Base-by-base conservation (phyloP, 2,888 invertebrate species). In the Phragmatobia fuliginosa region DNA sequence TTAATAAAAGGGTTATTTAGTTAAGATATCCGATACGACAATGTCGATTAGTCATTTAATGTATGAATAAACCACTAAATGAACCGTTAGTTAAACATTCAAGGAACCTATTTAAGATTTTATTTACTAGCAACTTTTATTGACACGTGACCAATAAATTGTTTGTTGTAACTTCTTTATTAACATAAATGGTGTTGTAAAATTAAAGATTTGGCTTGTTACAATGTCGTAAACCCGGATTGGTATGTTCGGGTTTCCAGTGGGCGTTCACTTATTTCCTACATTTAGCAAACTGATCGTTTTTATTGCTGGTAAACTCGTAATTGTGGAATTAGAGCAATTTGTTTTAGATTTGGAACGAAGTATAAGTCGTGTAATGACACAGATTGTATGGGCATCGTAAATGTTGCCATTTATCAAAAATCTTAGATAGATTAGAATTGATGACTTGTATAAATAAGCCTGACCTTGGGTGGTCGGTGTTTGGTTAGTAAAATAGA, bases 161-260 rank as follows among this genome's bases (percentile, higher is more conserved):
- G 21, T 28, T 76, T 77, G 41, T 75, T 72, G 70, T 78, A 85
- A 85, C 78, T 81, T 84, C 86, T 85, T 81, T 84, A 84, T 88
- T 80, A 84, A 77, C 76, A 80, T 81, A 78, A 80, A 79, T 70
- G 75, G 79, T 74, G 78, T 81, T 79, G 77, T 87, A 85, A 90
- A 88, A 87, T 87, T 86, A 87, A 87, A 87, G 82, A 83, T 88
- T 87, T 85, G 72, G 81, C 78, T 80, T 83, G 86, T 85, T 86
- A 86, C 85, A 83, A 73, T 74, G 78, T 80, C 74, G 76, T 87
- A 86, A 88, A 82, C 77, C 75, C 80, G 76, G 74, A 84, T 88
- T 83, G 77, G 84, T 82, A 76, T 72, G 71, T 73, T 75, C 32
- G 32, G 66, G 56, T 73, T 62, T 52, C 66, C 71, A 70, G 90